Evolutionary conservation across 92 coral and sea anemone species (phyloP).

Genomic region (Muricea muricata): DNA sequence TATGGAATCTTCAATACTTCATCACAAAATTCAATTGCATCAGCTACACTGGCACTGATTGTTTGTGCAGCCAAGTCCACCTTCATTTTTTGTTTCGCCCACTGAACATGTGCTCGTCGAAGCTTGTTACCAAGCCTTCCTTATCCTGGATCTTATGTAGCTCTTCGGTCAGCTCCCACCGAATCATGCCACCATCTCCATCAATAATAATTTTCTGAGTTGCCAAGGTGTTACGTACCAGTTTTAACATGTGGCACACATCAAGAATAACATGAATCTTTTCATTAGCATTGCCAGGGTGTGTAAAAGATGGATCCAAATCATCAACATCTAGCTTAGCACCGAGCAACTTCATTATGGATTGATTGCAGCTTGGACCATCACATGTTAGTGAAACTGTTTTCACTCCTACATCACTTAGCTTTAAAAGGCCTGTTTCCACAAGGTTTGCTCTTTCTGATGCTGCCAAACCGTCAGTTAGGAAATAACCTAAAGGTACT

Average conservation of each 20-base stretch:
- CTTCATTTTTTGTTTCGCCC: too few species aligned
- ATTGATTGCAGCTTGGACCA: conserved; percentile 29
- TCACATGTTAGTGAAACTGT: conserved; percentile 34
- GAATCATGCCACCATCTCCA: not conserved
- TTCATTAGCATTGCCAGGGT: conserved; percentile 23
- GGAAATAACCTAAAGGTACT: conserved; percentile 35
- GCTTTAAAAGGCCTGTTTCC: conserved; percentile 3
- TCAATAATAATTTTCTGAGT: not conserved
- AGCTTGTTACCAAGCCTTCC: conserved; percentile 24
- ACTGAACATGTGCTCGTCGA: too few species aligned
- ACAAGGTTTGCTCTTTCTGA: conserved; percentile 39
- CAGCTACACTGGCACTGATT: too few species aligned
- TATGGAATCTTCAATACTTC: too few species aligned
- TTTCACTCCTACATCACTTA: conserved; percentile 35
- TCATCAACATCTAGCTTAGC: not conserved
- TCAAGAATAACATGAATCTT: conserved; percentile 26
- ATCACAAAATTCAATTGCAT: too few species aligned
- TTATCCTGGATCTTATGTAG: conserved; percentile 21
- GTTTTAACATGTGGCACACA: conserved; percentile 6
- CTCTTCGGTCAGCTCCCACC: conserved; percentile 13
- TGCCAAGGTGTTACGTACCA: conserved; percentile 27
- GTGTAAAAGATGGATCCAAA: not conserved
- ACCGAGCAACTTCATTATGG: conserved; percentile 33
- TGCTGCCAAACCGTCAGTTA: conserved; percentile 25
- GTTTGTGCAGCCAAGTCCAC: conserved; percentile 23